phyloP scores from a whole-genome alignment of 2,797 vertebrate genomes.

The Notoglanidium macrostoma region DNA sequence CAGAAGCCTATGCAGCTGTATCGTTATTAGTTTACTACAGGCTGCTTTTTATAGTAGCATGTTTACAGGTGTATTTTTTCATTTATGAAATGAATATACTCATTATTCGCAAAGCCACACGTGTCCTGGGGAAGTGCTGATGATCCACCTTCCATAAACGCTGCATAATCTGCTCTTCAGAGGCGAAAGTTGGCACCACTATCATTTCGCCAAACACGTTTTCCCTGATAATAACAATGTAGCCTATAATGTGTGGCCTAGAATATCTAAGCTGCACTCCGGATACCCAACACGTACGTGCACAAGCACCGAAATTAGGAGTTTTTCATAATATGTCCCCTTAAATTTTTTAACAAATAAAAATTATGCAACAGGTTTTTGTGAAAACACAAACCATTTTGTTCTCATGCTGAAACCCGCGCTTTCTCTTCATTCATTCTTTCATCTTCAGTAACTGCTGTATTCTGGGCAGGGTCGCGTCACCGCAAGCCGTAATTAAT shows the following conservation, averaged over 20 bases:
- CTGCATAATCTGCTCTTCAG: neutral
- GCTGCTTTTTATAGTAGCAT: neutral
- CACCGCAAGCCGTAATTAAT: neutral
- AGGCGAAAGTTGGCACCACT: neutral
- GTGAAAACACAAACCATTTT: neutral
- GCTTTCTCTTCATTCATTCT: neutral
- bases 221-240: neutral
- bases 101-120: neutral
- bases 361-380: neutral
- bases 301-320: too few relatives aligned
- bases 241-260: neutral
- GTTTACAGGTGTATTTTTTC: neutral
- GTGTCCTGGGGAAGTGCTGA: neutral
- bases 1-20: neutral
- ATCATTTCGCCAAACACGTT: neutral
- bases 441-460: neutral
- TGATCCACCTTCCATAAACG: neutral
- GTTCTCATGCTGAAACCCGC: neutral
- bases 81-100: neutral
- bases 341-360: neutral
- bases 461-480: neutral
- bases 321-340: too few relatives aligned
- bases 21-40: neutral
- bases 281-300: too few relatives aligned
- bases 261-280: neutral